phyloP scores from a whole-genome alignment of 1,140 invertebrate genomes.

The Riptortus pedestris region DNA sequence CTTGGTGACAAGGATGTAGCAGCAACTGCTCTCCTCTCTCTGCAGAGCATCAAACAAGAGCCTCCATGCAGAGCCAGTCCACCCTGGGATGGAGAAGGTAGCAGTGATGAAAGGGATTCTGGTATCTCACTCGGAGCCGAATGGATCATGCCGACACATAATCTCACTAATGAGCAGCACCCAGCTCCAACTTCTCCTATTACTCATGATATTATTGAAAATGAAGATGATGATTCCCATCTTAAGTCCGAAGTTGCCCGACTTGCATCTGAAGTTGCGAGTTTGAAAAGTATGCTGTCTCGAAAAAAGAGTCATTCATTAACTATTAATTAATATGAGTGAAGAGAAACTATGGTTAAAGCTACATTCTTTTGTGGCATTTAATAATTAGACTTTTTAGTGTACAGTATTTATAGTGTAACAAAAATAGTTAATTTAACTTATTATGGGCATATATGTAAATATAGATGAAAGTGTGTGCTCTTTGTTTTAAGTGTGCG shows the following conservation, averaged over 20 bases:
- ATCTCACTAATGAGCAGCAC: constrained; percentile 40
- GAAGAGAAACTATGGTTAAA: not conserved
- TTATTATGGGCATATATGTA: not conserved
- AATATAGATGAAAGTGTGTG: not conserved
- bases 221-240: constrained; percentile 42
- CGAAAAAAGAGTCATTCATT: constrained; percentile 28
- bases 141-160: constrained; percentile 46
- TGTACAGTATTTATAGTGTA: constrained; percentile 15
- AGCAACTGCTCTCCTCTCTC: constrained; percentile 55
- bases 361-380: not conserved
- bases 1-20: constrained; percentile 78
- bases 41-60: constrained; percentile 74
- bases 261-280: constrained; percentile 84
- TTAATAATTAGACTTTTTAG: not conserved
- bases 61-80: constrained; percentile 58
- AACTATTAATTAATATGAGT: not conserved
- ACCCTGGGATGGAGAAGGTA: constrained; percentile 71
- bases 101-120: constrained; percentile 76
- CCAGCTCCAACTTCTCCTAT: constrained; percentile 22
- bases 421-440: not conserved
- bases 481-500: no score
- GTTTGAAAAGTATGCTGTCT: constrained; percentile 53
- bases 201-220: constrained; percentile 26
- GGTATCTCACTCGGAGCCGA: constrained; percentile 72
- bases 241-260: constrained; percentile 76